phyloP scores from a whole-genome alignment of 2,888 invertebrate genomes.

The Pristionchus exspectatus region DNA sequence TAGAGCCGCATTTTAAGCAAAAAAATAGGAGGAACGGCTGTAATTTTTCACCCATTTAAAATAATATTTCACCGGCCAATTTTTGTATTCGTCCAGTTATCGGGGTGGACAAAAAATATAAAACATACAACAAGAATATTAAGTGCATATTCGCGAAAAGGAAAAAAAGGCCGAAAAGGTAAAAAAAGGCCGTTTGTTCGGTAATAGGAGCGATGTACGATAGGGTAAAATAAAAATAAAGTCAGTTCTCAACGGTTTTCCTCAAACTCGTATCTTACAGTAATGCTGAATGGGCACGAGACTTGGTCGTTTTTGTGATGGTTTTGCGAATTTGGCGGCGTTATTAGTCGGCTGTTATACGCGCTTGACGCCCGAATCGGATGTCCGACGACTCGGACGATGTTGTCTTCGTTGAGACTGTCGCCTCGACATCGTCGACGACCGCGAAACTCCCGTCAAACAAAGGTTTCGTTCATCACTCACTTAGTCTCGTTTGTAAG shows the following conservation, averaged over 20 bases:
- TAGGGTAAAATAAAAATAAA: constrained; percentile 24
- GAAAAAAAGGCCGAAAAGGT: too few relatives aligned
- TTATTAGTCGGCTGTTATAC: not conserved
- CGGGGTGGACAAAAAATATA: too few relatives aligned
- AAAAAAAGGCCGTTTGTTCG: too few relatives aligned
- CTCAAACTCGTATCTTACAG: constrained; percentile 31
- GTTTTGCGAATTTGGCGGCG: not conserved
- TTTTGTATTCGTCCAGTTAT: too few relatives aligned
- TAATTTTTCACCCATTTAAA: too few relatives aligned
- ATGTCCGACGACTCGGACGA: not conserved
- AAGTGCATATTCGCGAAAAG: too few relatives aligned
- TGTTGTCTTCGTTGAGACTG: not conserved
- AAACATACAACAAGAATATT: too few relatives aligned
- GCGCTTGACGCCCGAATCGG: not conserved
- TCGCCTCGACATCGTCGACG: not conserved
- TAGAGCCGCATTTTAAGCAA: too few relatives aligned
- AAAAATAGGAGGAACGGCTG: too few relatives aligned
- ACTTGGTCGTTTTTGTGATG: not conserved
- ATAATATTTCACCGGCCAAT: too few relatives aligned
- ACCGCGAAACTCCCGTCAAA: not conserved
- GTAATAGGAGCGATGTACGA: too few relatives aligned
- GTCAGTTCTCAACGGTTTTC: constrained; percentile 13
- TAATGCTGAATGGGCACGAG: not conserved
- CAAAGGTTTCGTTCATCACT: not conserved
- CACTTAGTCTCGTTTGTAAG: too few relatives aligned